A percentile compares a stretch with the other conserved stretches of the same genome.
phyloP scores from a whole-genome alignment of 2,797 vertebrate genomes.

The Amblyopsis hoosieri region DNA sequence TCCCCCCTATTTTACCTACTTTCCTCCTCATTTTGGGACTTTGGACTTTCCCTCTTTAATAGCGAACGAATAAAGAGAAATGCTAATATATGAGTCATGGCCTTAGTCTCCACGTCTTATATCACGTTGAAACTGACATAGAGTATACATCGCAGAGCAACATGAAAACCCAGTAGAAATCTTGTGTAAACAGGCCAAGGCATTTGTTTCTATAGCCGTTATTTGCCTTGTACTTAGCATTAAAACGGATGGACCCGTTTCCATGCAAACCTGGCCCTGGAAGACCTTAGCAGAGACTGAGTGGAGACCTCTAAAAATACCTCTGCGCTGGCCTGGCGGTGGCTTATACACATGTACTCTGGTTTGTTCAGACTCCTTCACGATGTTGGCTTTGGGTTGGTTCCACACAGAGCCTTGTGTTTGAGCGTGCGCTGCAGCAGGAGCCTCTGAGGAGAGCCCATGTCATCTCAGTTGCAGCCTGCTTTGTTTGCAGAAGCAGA shows the following conservation, averaged over 20 bases:
- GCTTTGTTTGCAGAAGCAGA: constrained; percentile 66
- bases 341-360: constrained; percentile 44
- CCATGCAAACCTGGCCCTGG: constrained; percentile 33
- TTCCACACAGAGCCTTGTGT: constrained; percentile 60
- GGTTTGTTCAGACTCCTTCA: constrained; percentile 55
- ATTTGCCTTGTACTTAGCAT: constrained; percentile 45
- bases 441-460: constrained; percentile 48
- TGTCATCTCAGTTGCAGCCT: constrained; percentile 61
- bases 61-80: constrained; percentile 1
- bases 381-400: constrained; percentile 67
- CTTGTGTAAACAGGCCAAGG: constrained; percentile 8
- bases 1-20: constrained; percentile 1
- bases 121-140: constrained; percentile 5
- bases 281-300: constrained; percentile 50
- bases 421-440: constrained; percentile 57
- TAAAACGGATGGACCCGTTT: constrained; percentile 42
- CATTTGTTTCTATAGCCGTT: constrained; percentile 25
- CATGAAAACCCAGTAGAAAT: constrained; percentile 6
- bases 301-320: constrained; percentile 43
- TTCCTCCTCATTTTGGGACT: constrained; percentile 1
- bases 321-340: constrained; percentile 44
- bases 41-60: constrained; percentile 4
- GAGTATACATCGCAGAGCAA: background rate
- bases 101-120: background rate
- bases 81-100: constrained; percentile 18